A percentile compares a stretch with the other conserved stretches of the same genome.
Conservation (phyloP, 2,113 vertebrate genomes). For the Lasiurus cinereus region DNA sequence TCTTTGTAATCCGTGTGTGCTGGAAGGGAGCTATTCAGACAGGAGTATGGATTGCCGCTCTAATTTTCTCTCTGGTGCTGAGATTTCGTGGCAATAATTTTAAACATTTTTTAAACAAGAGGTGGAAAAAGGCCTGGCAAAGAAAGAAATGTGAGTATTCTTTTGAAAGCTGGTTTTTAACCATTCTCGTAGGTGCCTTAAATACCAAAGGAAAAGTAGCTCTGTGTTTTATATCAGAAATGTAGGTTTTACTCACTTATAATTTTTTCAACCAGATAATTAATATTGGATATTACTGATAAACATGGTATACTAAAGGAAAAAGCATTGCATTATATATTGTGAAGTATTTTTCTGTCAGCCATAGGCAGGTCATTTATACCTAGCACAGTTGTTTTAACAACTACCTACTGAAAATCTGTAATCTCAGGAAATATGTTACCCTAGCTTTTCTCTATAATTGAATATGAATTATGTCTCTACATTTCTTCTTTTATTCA, state of each 20-base stretch:
- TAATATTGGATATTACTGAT: background rate
- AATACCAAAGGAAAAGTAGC: constrained; percentile 31
- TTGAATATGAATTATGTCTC: background rate
- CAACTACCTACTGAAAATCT: constrained; percentile 44
- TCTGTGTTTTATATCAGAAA: constrained; percentile 62
- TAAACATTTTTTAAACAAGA: constrained; percentile 47
- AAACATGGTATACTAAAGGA: constrained; percentile 41
- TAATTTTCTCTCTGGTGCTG: constrained; percentile 38
- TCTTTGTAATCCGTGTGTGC: constrained; percentile 52
- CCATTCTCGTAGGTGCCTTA: constrained; percentile 25
- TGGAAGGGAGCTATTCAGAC: constrained; percentile 23
- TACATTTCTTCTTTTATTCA: constrained; percentile 47
- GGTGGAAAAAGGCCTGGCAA: constrained; percentile 54
- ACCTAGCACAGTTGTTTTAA: background rate
- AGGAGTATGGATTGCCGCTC: background rate
- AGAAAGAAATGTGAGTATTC: constrained; percentile 69
- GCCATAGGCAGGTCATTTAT: background rate
- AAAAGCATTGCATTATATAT: background rate
- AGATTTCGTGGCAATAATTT: constrained; percentile 19
- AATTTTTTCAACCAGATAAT: constrained; percentile 23
- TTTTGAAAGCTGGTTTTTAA: constrained; percentile 40
- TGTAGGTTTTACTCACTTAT: constrained; percentile 31
- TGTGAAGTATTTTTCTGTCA: constrained; percentile 47
- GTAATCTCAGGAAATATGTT: constrained; percentile 20
- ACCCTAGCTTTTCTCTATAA: constrained; percentile 41